These are phyloP conservation scores for Dicerorhinus sumatrensis DNA, from an alignment of 2,113 vertebrate genomes.

Conservation along the genomic window DNA sequence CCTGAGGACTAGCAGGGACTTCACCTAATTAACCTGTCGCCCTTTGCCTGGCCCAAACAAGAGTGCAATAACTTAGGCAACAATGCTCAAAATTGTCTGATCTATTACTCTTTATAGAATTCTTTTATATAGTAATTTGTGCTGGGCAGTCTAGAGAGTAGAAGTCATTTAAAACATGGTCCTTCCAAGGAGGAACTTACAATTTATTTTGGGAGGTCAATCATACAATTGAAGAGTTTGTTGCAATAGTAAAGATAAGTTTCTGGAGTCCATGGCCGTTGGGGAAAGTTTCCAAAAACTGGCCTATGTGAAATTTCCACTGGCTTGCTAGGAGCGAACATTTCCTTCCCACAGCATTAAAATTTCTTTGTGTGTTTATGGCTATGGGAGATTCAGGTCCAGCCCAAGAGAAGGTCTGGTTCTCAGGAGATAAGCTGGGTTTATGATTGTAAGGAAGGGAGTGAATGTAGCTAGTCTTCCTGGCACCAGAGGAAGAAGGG, in stretches of 20 bases:
- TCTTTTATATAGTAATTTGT: background rate
- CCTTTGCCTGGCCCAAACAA: background rate
- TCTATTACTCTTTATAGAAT: background rate
- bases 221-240: background rate
- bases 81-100: background rate
- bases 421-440: slow-evolving; percentile 71
- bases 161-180: background rate
- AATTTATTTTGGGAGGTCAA: background rate
- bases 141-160: background rate
- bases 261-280: background rate
- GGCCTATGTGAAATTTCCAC: background rate
- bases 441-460: slow-evolving; percentile 70
- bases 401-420: slow-evolving; percentile 44
- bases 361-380: background rate
- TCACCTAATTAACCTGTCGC: background rate
- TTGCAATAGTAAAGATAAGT: background rate
- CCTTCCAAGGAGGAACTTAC: background rate
- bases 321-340: background rate
- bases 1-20: background rate
- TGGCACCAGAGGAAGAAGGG: slow-evolving; percentile 67
- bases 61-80: background rate
- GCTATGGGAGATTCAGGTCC: background rate
- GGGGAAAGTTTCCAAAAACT: background rate
- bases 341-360: background rate
- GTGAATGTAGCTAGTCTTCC: slow-evolving; percentile 59